Conservation (phyloP, 1,140 invertebrate genomes). For the Acarapis woodi region DNA sequence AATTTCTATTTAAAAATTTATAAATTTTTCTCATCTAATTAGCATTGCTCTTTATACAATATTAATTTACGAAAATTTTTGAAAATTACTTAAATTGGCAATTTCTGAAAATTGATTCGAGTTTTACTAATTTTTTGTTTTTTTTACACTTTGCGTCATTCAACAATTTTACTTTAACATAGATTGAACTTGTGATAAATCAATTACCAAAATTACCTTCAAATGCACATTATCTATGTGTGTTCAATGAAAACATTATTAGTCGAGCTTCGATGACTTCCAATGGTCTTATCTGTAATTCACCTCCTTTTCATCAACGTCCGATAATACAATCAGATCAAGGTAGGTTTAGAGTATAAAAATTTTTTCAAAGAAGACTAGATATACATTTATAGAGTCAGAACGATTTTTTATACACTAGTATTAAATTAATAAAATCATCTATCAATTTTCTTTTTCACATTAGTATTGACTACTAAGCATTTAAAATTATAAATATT, state of each 20-base stretch:
- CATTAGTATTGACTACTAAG: no score
- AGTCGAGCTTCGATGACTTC: constrained; percentile 49
- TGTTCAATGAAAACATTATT: constrained; percentile 45
- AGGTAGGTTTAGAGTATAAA: no score
- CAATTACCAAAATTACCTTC: constrained; percentile 56
- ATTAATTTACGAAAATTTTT: background rate
- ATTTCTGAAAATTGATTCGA: background rate
- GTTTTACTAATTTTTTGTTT: background rate
- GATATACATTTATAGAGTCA: no score
- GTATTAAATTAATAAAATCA: no score
- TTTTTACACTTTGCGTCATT: background rate
- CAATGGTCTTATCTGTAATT: constrained; percentile 48
- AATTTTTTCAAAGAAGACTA: no score
- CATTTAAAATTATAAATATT: no score
- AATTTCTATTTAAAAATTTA: no score
- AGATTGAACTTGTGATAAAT: constrained; percentile 52
- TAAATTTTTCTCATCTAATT: no score
- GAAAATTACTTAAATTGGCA: background rate
- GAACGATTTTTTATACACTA: no score
- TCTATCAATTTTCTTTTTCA: no score
- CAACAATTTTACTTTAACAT: constrained; percentile 1
- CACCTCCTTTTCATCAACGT: constrained; percentile 40
- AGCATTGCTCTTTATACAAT: background rate
- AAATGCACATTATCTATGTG: constrained; percentile 73
- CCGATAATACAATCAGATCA: constrained; percentile 43